Evolutionary conservation across 2,888 invertebrate species (phyloP).

Genomic region (Eupeodes luniger): DNA sequence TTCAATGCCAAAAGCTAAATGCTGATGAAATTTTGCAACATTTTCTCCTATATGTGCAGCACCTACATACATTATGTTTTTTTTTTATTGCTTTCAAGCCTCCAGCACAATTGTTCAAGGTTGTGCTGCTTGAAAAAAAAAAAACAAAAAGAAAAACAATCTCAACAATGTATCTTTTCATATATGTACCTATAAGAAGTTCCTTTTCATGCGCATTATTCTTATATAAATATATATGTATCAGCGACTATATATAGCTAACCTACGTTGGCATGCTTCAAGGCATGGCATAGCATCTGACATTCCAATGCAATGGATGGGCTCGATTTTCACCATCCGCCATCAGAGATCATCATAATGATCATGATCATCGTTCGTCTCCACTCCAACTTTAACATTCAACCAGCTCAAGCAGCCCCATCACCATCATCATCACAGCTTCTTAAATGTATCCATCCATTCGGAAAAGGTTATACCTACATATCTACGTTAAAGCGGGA

Average conservation of each 20-base stretch:
- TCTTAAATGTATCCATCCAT: slow-evolving; percentile 51
- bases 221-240: slow-evolving; percentile 1
- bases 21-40: not conserved
- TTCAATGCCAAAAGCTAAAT: not conserved
- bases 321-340: slow-evolving; percentile 58
- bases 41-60: not conserved
- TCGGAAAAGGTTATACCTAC: slow-evolving; percentile 30
- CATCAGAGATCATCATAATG: slow-evolving; percentile 47
- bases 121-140: slow-evolving; percentile 25
- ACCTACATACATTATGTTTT: not conserved
- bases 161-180: slow-evolving; percentile 15
- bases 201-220: not conserved
- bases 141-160: no score
- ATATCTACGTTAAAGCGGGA: slow-evolving; percentile 38
- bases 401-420: not conserved
- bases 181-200: not conserved
- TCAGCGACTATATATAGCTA: slow-evolving; percentile 17
- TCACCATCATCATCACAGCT: not conserved
- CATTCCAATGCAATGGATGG: slow-evolving; percentile 71
- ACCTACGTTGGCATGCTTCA: slow-evolving; percentile 45
- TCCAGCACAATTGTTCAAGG: slow-evolving; percentile 65
- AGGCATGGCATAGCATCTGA: slow-evolving; percentile 69
- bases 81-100: slow-evolving; percentile 15
- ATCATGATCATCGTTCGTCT: slow-evolving; percentile 52
- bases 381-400: not conserved